Evolutionary conservation across 2,113 vertebrate genomes (phyloP).

Genomic region (Plotosus lineatus): DNA sequence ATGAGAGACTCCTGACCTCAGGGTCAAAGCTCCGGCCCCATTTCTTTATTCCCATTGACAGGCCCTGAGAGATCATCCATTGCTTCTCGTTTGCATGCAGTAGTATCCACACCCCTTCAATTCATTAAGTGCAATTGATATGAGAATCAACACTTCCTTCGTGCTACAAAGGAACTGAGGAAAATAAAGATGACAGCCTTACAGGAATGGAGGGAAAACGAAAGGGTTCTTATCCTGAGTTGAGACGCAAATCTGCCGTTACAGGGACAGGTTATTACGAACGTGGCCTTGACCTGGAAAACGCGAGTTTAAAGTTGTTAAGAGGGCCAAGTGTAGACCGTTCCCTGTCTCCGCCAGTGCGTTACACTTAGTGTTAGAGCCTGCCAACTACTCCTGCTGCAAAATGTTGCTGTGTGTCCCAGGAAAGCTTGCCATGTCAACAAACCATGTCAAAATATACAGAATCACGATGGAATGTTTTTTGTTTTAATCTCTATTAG

Average conservation of each 20-base stretch:
- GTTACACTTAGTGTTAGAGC: slow-evolving; percentile 62
- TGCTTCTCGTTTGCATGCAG: slow-evolving; percentile 51
- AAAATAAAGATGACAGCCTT: slow-evolving; percentile 4
- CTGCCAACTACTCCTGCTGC: slow-evolving; percentile 59
- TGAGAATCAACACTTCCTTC: slow-evolving; percentile 40
- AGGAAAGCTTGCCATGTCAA: slow-evolving; percentile 61
- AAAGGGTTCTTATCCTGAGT: slow-evolving; percentile 1
- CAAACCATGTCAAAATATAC: slow-evolving; percentile 60
- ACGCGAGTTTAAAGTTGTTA: slow-evolving; percentile 68
- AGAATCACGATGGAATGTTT: slow-evolving; percentile 61
- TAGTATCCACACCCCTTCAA: slow-evolving; percentile 40
- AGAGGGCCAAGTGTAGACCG: slow-evolving; percentile 64
- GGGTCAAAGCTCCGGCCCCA: slow-evolving; percentile 47
- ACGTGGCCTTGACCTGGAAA: slow-evolving; percentile 58
- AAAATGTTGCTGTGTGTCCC: slow-evolving; percentile 53
- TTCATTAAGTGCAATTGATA: slow-evolving; percentile 51
- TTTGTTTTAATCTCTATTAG: slow-evolving; percentile 52
- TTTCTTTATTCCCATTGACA: slow-evolving; percentile 53
- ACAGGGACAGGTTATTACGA: slow-evolving; percentile 24
- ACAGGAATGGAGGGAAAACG: slow-evolving; percentile 12
- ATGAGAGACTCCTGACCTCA: slow-evolving; percentile 55
- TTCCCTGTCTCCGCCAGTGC: slow-evolving; percentile 64
- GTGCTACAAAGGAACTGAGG: slow-evolving; percentile 4
- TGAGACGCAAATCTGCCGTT: not conserved
- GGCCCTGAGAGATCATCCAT: slow-evolving; percentile 40